These are phyloP conservation scores for Drepana falcataria DNA, from an alignment of 2,888 invertebrate species.

Conservation along the genomic window DNA sequence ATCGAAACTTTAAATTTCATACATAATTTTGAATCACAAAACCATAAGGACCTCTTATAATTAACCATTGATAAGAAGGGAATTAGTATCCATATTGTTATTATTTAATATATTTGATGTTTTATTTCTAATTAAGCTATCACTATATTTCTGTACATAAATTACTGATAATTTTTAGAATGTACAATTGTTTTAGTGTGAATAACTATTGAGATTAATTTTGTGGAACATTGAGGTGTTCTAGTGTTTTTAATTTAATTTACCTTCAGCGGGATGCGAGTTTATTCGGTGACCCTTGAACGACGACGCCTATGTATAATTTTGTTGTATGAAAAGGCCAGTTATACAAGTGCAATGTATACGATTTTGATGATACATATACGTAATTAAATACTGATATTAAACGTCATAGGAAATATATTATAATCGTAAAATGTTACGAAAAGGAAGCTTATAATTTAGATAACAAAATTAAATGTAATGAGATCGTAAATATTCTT, in stretches of 20 bases:
- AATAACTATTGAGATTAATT: conserved; percentile 72
- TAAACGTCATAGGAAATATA: conserved; percentile 69
- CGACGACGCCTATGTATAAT: conserved; percentile 38
- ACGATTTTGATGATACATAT: conserved; percentile 78
- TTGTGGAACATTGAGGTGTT: conserved; percentile 59
- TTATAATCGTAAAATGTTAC: conserved; percentile 70
- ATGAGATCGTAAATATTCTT: conserved; percentile 56
- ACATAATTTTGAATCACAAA: conserved; percentile 67
- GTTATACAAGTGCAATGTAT: conserved; percentile 79
- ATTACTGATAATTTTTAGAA: conserved; percentile 68
- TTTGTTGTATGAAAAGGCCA: conserved; percentile 68
- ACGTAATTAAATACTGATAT: conserved; percentile 73
- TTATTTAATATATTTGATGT: conserved; percentile 79
- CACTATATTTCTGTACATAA: conserved; percentile 74
- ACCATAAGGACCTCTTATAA: conserved; percentile 80
- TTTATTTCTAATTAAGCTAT: conserved; percentile 76
- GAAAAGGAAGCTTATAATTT: conserved; percentile 64
- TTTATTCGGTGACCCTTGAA: conserved; percentile 57
- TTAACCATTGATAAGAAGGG: conserved; percentile 79
- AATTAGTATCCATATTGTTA: conserved; percentile 78
- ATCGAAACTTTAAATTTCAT: conserved; percentile 25
- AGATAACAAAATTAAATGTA: conserved; percentile 39
- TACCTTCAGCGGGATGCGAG: conserved; percentile 41
- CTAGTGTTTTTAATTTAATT: conserved; percentile 36
- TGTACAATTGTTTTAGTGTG: conserved; percentile 79